Conservation (phyloP, 1,140 invertebrate species). For the Neodiprion virginianus region DNA sequence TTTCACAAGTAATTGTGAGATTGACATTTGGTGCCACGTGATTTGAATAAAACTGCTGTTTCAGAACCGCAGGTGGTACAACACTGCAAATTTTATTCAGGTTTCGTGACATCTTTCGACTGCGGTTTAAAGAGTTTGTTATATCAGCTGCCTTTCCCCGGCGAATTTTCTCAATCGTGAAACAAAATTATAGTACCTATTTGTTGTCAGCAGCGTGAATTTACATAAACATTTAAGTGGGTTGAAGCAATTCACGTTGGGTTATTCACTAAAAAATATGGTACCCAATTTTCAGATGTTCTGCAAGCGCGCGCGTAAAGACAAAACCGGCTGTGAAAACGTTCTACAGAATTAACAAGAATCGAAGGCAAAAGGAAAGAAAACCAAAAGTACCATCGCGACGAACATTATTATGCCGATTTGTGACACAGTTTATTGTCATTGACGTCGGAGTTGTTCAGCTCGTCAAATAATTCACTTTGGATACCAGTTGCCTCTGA, state of each 20-base stretch:
- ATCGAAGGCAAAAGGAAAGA: background rate
- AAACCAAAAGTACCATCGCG: background rate
- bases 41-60: no score
- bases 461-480: conserved; percentile 20
- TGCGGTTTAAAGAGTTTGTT: background rate
- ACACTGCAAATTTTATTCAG: background rate
- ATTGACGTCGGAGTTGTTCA: conserved; percentile 3
- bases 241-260: background rate
- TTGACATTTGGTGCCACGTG: no score
- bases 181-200: background rate
- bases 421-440: background rate
- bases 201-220: background rate
- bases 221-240: background rate
- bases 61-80: background rate
- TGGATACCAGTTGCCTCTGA: conserved; percentile 24
- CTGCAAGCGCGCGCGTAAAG: background rate
- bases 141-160: background rate
- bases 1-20: no score
- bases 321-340: background rate
- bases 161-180: no score
- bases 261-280: background rate
- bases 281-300: background rate
- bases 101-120: no score
- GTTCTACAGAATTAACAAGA: background rate
- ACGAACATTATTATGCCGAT: background rate